Base-by-base conservation (phyloP, 2,888 invertebrate genomes). In the Beris chalybata region DNA sequence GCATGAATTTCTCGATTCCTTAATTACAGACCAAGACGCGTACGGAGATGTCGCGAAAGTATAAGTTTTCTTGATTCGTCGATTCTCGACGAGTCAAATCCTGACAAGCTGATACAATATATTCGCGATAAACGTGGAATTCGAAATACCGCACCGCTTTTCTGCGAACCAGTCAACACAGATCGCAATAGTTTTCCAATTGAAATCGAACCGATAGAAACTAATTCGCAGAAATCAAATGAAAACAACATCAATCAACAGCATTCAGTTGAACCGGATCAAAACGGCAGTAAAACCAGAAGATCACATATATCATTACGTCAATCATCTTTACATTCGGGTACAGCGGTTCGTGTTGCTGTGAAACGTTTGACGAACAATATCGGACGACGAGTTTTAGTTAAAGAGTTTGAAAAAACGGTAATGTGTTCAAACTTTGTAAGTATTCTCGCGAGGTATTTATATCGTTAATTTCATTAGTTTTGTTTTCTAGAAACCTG, bases 141-240 rank as follows among this genome's bases (percentile, higher is more conserved):
- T 13, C 64, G 13, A 22, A 54, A 54, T 45, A 11, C 22, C 3
- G n/a, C 53, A 30, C 15, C 43, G 12, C 54, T 64, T 45, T 64
- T 64, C 50, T 22, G 4, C 2, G 50, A 61, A 9, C 22, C 44
- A 15, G 6, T 2, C 4, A 54, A 30, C 13, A 6, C 30, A 30
- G 4, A 53, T n/a, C 64, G 64, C 1, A 4, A 44, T 11, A 64
- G 64, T 54, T 64, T 64, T 45, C 64, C 64, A 3, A 38, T 64
- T 44, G 31, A 64, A 54, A 32, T 64, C n/a, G 38, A 54, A 32
- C 12, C 9, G 22, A 9, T 9, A 38, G 1, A 5, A 38, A 38
- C 38, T 9, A 9, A 9, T 5, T 5, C 38, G 9, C 22, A 22
- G 22, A 38, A 38, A 38, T 5, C 5, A 38, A 38, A 38, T 38